These are phyloP conservation scores for Pituophis catenifer DNA, from an alignment of 2,113 vertebrate genomes.

Conservation along the genomic window DNA sequence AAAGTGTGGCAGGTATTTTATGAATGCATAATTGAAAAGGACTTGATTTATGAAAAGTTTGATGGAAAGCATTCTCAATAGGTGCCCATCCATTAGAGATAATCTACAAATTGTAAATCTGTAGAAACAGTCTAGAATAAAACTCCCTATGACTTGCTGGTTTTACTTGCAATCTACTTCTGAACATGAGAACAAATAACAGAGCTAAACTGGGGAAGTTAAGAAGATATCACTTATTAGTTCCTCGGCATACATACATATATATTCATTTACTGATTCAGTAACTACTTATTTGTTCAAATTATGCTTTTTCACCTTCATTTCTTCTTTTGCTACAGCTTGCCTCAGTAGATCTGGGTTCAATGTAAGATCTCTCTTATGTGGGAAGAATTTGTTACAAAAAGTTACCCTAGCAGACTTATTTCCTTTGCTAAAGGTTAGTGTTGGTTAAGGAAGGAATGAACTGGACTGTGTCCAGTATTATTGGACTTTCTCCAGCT, in stretches of 20 bases:
- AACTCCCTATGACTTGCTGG: neutral
- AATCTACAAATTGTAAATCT: neutral
- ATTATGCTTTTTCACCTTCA: neutral
- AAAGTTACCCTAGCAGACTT: neutral
- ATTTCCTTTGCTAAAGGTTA: neutral
- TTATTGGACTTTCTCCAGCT: neutral
- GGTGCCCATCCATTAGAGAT: neutral
- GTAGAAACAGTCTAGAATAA: neutral
- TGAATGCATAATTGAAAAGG: slow-evolving; percentile 1
- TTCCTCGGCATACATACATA: neutral
- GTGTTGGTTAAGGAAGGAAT: neutral
- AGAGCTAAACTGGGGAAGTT: neutral
- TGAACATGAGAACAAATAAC: neutral
- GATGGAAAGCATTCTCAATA: neutral
- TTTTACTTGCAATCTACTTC: neutral
- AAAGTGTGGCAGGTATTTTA: slow-evolving; percentile 21
- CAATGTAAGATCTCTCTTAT: neutral
- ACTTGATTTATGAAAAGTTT: neutral
- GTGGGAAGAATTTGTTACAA: neutral
- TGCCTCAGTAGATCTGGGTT: neutral
- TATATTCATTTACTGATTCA: neutral
- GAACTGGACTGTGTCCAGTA: neutral
- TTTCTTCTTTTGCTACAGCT: neutral
- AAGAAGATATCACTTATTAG: neutral
- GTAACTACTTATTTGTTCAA: neutral